A percentile compares a stretch with the other conserved stretches of the same genome.
Evolutionary conservation across 1,140 invertebrate genomes (phyloP).

Genomic region (Sitobion miscanthi): DNA sequence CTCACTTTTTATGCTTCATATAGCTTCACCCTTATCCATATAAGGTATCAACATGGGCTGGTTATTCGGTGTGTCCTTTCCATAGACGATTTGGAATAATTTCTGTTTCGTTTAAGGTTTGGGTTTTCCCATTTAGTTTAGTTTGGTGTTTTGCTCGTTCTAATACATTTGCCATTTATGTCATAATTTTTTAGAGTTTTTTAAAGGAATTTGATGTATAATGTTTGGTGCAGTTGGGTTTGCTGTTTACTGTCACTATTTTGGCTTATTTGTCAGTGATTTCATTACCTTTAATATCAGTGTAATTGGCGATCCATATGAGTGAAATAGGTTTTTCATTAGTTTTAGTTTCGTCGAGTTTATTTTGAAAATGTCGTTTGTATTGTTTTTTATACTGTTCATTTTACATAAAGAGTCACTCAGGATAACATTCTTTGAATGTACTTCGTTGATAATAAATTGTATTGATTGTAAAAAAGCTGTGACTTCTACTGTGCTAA

Average conservation of each 20-base stretch:
- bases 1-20: too few relatives aligned
- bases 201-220: background rate
- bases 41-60: background rate
- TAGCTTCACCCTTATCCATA: background rate
- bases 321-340: background rate
- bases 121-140: background rate
- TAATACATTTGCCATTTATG: background rate
- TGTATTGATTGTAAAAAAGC: background rate
- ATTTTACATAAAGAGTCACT: background rate
- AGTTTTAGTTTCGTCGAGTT: background rate
- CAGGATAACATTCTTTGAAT: background rate
- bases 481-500: background rate
- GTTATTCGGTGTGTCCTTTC: background rate
- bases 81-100: background rate
- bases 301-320: background rate
- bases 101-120: background rate
- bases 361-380: background rate
- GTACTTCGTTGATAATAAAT: background rate
- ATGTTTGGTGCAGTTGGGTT: background rate
- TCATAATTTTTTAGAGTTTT: background rate
- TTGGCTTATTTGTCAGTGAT: background rate
- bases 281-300: background rate
- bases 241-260: background rate
- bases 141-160: background rate
- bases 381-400: background rate